Base-by-base conservation (phyloP, 2,888 invertebrate genomes). In the Chromoteleia sp. region DNA sequence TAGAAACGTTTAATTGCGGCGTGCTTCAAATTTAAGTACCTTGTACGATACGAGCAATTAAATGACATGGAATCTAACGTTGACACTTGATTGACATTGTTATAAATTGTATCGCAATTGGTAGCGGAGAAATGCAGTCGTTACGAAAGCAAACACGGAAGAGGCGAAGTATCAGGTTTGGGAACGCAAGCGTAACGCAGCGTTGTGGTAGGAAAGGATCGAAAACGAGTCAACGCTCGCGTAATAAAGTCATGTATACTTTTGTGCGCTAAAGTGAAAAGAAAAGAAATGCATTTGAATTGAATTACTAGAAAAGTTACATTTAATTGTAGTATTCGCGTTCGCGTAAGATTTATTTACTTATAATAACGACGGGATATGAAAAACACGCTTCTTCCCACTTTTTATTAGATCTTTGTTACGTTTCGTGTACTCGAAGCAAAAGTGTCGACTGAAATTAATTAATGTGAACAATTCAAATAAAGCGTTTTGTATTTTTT, bases 91-190 rank as follows among this genome's bases (percentile, higher is more conserved):
- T 67, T 43, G 58, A 41, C 30, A 30, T 43, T 41, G 78, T 59
- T 29, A 58, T 71, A 59, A 81, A 58, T 17, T 14, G 33, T 43
- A 52, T 8, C n/a, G 56, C 41, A 52, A 43, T 54, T 54, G 39
- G 39, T 61, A 73, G 56, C 71, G 48, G 75, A 78, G 71, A 83
- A 83, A 81, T 71, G 67, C 75, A 63, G 58, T 74, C 56, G 75
- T 83, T 83, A 58, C 74, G 81, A 83, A 81, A 83, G 83, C 81
- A 81, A 81, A 83, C 73, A 83, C 83, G 83, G 83, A 83, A 81
- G 78, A 75, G 61, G 50, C 65, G 59, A 70, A 77, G 73, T 81
- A 71, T 81, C 74, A 75, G 74, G 67, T 78, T 83, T 78, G 71
- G 71, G 75, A 82, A 79, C 68, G 68, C 71, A 56, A 76, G 78